phyloP scores from a whole-genome alignment of 2,113 vertebrate genomes.

The Malurus melanocephalus region DNA sequence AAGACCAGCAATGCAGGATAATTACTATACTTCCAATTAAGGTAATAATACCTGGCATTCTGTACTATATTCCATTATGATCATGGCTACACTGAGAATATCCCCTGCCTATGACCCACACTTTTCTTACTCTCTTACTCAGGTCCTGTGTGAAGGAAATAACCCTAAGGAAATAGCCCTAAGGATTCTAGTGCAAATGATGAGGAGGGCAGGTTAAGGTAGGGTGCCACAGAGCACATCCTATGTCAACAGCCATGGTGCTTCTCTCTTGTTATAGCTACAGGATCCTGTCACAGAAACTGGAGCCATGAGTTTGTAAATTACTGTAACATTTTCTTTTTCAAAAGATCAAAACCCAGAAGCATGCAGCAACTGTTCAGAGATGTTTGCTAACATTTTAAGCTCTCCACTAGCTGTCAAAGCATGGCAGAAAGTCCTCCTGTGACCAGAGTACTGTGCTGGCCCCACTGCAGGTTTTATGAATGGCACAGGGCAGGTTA shows the following conservation, averaged over 20 bases:
- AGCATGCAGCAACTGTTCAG: not conserved
- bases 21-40: not conserved
- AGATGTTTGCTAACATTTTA: not conserved
- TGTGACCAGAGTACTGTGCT: not conserved
- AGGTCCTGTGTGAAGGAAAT: not conserved
- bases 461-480: not conserved
- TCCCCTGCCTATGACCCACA: not conserved
- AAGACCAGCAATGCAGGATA: not conserved
- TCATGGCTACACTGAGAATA: not conserved
- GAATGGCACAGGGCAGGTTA: not conserved
- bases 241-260: not conserved
- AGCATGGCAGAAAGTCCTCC: not conserved
- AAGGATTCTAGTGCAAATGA: not conserved
- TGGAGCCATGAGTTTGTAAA: not conserved
- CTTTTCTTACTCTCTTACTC: not conserved
- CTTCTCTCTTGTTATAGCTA: not conserved
- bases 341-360: not conserved
- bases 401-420: not conserved
- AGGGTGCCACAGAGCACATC: rapidly evolving
- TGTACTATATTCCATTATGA: not conserved
- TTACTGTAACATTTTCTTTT: not conserved
- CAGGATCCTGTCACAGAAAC: not conserved
- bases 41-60: not conserved
- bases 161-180: not conserved
- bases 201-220: not conserved